These are phyloP conservation scores for Conomelus anceps DNA, from an alignment of 2,888 invertebrate species.

Conservation along the genomic window DNA sequence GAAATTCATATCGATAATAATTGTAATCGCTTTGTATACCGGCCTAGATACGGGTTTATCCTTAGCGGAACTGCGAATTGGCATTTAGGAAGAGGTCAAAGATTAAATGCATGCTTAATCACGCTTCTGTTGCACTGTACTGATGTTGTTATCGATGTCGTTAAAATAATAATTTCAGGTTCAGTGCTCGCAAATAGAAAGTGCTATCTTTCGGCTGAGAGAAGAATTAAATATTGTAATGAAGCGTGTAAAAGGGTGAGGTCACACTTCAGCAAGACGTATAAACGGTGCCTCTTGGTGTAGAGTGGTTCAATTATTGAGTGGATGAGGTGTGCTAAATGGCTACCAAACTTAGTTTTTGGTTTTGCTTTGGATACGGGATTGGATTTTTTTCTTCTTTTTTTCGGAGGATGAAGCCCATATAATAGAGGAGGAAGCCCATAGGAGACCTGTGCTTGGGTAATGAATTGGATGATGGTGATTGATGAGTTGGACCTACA, in stretches of 20 bases:
- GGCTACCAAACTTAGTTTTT: background rate
- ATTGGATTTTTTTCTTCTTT: background rate
- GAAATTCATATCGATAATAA: background rate
- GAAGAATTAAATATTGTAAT: background rate
- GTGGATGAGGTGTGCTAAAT: background rate
- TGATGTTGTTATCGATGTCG: background rate
- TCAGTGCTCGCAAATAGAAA: background rate
- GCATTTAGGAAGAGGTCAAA: background rate
- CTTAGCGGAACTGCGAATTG: background rate
- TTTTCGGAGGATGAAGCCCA: background rate
- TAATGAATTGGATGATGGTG: too few relatives aligned
- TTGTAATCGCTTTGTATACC: background rate
- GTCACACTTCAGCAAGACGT: too few relatives aligned
- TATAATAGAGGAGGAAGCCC: too few relatives aligned
- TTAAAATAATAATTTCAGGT: background rate
- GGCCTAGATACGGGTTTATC: too few relatives aligned
- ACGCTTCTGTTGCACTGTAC: background rate
- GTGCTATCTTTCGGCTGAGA: background rate
- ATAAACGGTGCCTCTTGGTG: background rate
- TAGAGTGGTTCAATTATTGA: background rate
- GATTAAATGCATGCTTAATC: background rate
- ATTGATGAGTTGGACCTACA: too few relatives aligned
- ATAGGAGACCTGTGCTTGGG: too few relatives aligned
- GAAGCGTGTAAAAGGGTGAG: background rate
- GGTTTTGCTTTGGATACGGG: background rate